Base-by-base conservation (phyloP, 2,113 vertebrate genomes). In the Castor canadensis region DNA sequence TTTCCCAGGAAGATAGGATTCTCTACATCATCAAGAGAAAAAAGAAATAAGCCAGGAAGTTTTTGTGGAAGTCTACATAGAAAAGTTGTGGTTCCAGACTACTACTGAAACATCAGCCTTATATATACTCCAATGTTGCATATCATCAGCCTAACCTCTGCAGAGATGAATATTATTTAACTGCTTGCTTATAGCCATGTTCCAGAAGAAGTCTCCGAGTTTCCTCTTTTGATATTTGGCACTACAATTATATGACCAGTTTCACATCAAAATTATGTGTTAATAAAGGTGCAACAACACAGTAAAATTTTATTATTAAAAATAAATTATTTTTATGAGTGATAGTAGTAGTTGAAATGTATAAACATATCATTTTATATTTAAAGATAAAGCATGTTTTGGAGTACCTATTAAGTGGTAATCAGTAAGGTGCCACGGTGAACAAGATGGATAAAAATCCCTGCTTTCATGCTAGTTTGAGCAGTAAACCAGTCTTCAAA, bases 81-180 rank as follows among this genome's bases (percentile, higher is more conserved):
- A 69, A 73, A 67, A 80, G 4, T 43, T 47, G 52, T 54, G 40
- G 45, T 47, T 24, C 3, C 49, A 87, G 13, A 28, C 13, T 38
- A 5, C 49, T 6, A 17, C 10, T 69, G n/a, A 32, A 62, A 32
- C 24, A 80, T 52, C 26, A 66, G 43, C 20, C 12, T 11, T 9
- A 6, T 13, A 80, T 49, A 60, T 60, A 60, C 58, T 22, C 10
- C 56, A 49, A 30, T 32, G 47, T 2, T 1, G 11, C 26, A 54
- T 6, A 11, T 38, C 16, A 80, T 47, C 45, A 67, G 3, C 35
- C 54, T 76, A 13, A 88, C 19, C 38, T 72, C 12, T 38, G 60
- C 32, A 35, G 9, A n/a, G 20, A 72, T 13, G 9, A 0, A 0
- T 22, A 35, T 22, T 26, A 17, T 15, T 1, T 47, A 52, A 64